Evolutionary conservation across 2,113 vertebrate species (phyloP).

Genomic region (Sturnira hondurensis): DNA sequence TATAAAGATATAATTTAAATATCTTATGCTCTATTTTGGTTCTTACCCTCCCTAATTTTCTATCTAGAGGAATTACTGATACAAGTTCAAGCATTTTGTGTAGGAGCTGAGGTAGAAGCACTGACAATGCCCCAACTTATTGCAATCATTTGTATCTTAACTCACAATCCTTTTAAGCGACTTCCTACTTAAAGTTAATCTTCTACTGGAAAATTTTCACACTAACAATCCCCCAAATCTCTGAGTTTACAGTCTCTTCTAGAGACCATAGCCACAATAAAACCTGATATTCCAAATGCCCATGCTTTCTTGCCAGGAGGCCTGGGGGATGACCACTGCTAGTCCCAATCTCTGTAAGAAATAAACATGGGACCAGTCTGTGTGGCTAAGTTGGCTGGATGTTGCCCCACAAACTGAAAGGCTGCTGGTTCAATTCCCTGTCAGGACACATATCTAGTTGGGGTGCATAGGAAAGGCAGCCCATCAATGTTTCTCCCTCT

Average conservation of each 20-base stretch:
- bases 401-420: too few relatives aligned
- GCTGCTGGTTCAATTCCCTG: too few relatives aligned
- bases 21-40: neutral
- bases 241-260: neutral
- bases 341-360: neutral
- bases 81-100: neutral
- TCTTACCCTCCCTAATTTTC: neutral
- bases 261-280: neutral
- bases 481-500: too few relatives aligned
- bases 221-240: neutral
- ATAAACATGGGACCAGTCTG: neutral
- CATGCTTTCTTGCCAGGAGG: neutral
- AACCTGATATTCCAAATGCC: neutral
- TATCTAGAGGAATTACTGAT: neutral
- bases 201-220: neutral
- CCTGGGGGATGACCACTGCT: neutral
- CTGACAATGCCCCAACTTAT: neutral
- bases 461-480: too few relatives aligned
- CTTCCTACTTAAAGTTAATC: neutral
- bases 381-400: too few relatives aligned
- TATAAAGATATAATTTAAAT: neutral
- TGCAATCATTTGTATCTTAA: neutral
- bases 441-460: too few relatives aligned
- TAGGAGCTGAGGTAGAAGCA: neutral
- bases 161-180: neutral